Base-by-base conservation (phyloP, 2,888 invertebrate species). In the Melanostoma mellinum region DNA sequence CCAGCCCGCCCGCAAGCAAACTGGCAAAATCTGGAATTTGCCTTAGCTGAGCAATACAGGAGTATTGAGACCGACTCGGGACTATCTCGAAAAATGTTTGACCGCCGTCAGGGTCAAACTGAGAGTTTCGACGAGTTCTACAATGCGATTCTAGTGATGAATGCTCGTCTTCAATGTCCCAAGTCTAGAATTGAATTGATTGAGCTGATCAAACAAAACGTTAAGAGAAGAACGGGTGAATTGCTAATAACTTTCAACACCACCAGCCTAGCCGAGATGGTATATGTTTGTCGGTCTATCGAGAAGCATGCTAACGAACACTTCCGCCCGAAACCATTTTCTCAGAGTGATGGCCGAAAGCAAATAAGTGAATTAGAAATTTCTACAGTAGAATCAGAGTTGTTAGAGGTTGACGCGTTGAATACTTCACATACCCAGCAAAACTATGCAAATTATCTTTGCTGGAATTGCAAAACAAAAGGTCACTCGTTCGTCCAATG, bases 401-500 rank as follows among this genome's bases (percentile, higher is more conserved):
- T 20, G 20, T 20, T 20, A 20, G 20, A 20, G 20, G 20, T 20
- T 20, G 20, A 20, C 20, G 20, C 20, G 20, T 20, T 20, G 20
- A 20, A 20, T 20, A 20, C 20, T 20, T 20, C 20, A 20, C 20
- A 20, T 20, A 20, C 20, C 20, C 20, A 20, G 20, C 20, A 20
- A 20, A 20, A 20, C 20, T 20, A 20, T 20, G 20, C 20, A 20
- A 20, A 20, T 2, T 40, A 30, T 30, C 6, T 20, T 3, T 56
- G 38, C 10, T 56, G 56, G 56, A 56, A 56, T 8, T 56, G 56
- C 9, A 56, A 40, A 8, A 30, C 38, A 20, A 20, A 20, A 20
- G 20, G 20, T 20, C 20, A 20, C 20, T 20, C 20, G 20, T 20
- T 20, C 20, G 20, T 56, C 56, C 4, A 56, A 8, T 56, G 56